Conservation (phyloP, 2,113 vertebrate genomes). For the Tragelaphus imberbis region DNA sequence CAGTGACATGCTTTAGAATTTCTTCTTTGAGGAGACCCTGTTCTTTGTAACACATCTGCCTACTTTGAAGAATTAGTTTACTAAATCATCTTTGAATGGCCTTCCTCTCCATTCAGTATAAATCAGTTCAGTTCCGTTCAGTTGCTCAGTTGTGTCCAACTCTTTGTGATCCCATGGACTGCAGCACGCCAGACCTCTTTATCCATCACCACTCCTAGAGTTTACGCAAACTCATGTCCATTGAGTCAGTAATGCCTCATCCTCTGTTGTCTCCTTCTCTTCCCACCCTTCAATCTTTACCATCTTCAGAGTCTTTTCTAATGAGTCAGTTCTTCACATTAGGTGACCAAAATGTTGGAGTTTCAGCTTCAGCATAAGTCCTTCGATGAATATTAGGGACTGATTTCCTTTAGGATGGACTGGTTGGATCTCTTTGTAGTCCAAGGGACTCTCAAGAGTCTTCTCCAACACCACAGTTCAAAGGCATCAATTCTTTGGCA, state of each 20-base stretch:
- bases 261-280: background rate
- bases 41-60: background rate
- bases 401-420: no score
- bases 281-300: background rate
- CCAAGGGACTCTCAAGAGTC: no score
- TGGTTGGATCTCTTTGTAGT: no score
- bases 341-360: no score
- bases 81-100: background rate
- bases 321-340: no score
- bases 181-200: background rate
- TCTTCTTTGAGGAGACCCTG: background rate
- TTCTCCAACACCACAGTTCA: no score
- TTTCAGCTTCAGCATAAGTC: no score
- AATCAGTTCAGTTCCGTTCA: background rate
- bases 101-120: background rate
- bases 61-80: background rate
- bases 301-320: no score
- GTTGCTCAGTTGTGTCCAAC: background rate
- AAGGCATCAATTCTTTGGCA: no score
- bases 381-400: no score
- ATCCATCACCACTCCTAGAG: background rate
- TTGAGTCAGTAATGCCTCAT: background rate
- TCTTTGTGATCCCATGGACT: fast-evolving
- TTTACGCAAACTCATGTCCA: background rate
- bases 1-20: background rate